A percentile compares a stretch with the other conserved stretches of the same genome.
These are phyloP conservation scores for Hephaestus fuliginosus DNA, from an alignment of 2,797 vertebrate genomes.

Conservation along the genomic window DNA sequence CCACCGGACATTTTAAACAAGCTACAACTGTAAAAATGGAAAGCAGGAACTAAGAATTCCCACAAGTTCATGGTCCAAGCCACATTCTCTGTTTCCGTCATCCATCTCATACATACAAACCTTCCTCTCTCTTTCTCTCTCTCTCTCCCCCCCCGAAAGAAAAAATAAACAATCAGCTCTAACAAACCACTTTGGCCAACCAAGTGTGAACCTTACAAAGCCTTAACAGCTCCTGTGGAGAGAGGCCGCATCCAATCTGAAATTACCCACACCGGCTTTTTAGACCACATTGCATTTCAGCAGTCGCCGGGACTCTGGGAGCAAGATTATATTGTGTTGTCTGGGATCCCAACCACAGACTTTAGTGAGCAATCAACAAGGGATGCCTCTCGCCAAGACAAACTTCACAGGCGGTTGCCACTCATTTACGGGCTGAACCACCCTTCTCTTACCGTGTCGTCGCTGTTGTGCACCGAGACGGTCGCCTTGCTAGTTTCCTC, in stretches of 20 bases:
- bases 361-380: slow-evolving; percentile 73
- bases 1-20: slow-evolving; percentile 60
- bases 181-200: slow-evolving; percentile 59
- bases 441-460: slow-evolving; percentile 4
- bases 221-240: slow-evolving; percentile 62
- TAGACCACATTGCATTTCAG: slow-evolving; percentile 49
- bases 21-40: slow-evolving; percentile 47
- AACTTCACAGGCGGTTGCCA: slow-evolving; percentile 66
- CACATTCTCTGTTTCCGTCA: slow-evolving; percentile 56
- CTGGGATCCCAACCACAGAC: slow-evolving; percentile 65
- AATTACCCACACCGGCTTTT: slow-evolving; percentile 56
- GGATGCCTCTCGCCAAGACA: slow-evolving; percentile 61
- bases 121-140: slow-evolving; percentile 7
- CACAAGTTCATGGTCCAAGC: slow-evolving; percentile 51
- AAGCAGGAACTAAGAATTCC: slow-evolving; percentile 60
- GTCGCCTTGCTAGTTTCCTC: background rate
- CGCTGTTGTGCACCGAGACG: slow-evolving; percentile 6
- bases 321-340: slow-evolving; percentile 64
- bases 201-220: slow-evolving; percentile 68
- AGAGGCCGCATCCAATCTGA: slow-evolving; percentile 62
- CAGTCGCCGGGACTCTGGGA: slow-evolving; percentile 43
- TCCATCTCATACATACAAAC: slow-evolving; percentile 47
- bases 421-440: slow-evolving; percentile 58
- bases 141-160: slow-evolving; percentile 22
- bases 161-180: slow-evolving; percentile 71